Percentiles rank a stretch among this genome's conserved stretches.
Evolutionary conservation across 2,888 invertebrate species (phyloP).

Genomic region (Bellardia pandia): DNA sequence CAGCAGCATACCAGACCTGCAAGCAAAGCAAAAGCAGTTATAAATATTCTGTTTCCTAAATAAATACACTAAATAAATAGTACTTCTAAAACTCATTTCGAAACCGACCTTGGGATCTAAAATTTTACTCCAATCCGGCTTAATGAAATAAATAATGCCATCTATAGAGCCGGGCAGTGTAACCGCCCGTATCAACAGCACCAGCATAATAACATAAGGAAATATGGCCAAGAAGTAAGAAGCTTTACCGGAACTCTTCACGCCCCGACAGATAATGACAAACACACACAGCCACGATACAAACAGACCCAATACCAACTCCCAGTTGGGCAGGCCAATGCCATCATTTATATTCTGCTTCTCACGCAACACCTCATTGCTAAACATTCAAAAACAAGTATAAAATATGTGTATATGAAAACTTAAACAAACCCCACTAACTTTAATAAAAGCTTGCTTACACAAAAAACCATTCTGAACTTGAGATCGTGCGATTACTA

Average conservation of each 20-base stretch:
- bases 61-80: neutral
- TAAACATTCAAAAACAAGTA: slow-evolving; percentile 75
- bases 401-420: slow-evolving; percentile 27
- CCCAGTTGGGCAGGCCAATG: slow-evolving; percentile 86
- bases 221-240: slow-evolving; percentile 91
- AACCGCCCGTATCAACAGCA: slow-evolving; percentile 87
- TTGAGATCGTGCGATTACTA: slow-evolving; percentile 81
- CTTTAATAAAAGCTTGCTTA: slow-evolving; percentile 79
- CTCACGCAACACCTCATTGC: slow-evolving; percentile 85
- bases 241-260: slow-evolving; percentile 88
- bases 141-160: slow-evolving; percentile 88
- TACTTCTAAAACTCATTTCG: neutral
- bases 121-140: slow-evolving; percentile 88
- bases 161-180: slow-evolving; percentile 87
- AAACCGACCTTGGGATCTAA: slow-evolving; percentile 85
- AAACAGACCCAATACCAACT: slow-evolving; percentile 85
- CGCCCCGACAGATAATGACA: slow-evolving; percentile 85
- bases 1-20: slow-evolving; percentile 88
- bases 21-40: slow-evolving; percentile 36
- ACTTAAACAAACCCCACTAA: neutral
- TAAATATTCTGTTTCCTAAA: neutral
- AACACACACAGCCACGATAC: slow-evolving; percentile 85
- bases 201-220: slow-evolving; percentile 88
- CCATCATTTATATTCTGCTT: slow-evolving; percentile 85
- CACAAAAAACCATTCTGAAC: slow-evolving; percentile 86